Evolutionary conservation across 2,888 invertebrate genomes (phyloP), one percentile per base, ranked within the genome.

Genomic region (Tenthredo scrophulariae): DNA sequence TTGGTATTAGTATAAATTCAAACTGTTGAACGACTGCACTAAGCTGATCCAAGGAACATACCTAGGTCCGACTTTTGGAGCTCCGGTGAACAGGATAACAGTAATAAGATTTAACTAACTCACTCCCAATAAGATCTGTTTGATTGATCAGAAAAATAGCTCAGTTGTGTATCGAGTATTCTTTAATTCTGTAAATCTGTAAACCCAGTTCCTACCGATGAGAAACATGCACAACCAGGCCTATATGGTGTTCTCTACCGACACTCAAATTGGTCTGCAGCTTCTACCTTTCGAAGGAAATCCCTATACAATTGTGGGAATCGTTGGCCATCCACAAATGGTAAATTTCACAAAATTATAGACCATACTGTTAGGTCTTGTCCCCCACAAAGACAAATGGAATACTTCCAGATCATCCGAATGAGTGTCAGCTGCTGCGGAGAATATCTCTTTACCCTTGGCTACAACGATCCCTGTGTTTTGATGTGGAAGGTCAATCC

Each of bases 221-320:
- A 89, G 84, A 18, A 90, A 93, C 40, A 91, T 87, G 0, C 89
- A 89, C 74, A 91, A 87, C 79, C 92, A 93, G 33, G 85, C 88
- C 58, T 96, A 96, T 90, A 91, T 97, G 89, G 92, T 96, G 46
- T 97, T 96, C 89, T 94, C 95, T 22, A 96, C 96, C 0, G 94
- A 95, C 72, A 95, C 95, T 88, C 94, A 96, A 88, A 94, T 97
- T 9, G 97, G 97, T 0, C 91, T 97, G 29, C 96, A 96, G 91
- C 94, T 95, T 86, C 90, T 96, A 90, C 97, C 97, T 0, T 92
- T 96, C 0, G 96, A 97, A 90, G 97, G 97, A 0, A 97, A 97
- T 92, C 97, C 97, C 6, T 97, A 95, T 94, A 95, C 95, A 89
- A 95, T 95, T 87, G 93, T 95, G 0, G 96, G 94, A 0, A 91